phyloP scores from a whole-genome alignment of 2,797 vertebrate genomes.

The Amniataba percoides region DNA sequence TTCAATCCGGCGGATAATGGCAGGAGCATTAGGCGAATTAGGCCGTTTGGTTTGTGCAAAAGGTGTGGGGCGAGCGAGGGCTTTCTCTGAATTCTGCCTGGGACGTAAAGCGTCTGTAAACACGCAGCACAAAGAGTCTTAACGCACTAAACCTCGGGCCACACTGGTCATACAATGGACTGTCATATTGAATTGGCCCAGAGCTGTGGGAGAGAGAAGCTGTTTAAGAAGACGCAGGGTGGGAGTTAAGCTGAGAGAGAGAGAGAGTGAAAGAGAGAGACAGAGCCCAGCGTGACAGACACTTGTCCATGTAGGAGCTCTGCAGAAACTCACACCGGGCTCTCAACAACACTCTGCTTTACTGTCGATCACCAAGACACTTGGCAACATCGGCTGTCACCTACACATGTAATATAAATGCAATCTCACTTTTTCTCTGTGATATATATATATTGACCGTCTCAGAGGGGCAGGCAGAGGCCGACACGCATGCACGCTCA shows the following conservation, averaged over 20 bases:
- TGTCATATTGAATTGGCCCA: slow-evolving; percentile 77
- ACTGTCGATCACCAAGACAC: slow-evolving; percentile 78
- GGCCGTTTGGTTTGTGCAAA: slow-evolving; percentile 58
- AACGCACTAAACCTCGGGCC: slow-evolving; percentile 75
- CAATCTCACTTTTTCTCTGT: slow-evolving; percentile 73
- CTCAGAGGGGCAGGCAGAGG: slow-evolving; percentile 70
- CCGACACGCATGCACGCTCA: slow-evolving; percentile 58
- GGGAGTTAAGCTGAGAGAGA: slow-evolving; percentile 75
- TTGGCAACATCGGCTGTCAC: slow-evolving; percentile 78
- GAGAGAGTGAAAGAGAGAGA: slow-evolving; percentile 46
- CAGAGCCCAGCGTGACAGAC: slow-evolving; percentile 77
- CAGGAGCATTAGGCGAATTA: slow-evolving; percentile 65
- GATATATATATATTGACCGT: slow-evolving; percentile 73
- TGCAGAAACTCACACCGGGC: slow-evolving; percentile 71
- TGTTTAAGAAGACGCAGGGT: slow-evolving; percentile 74
- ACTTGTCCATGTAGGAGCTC: slow-evolving; percentile 80
- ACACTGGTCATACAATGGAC: slow-evolving; percentile 75
- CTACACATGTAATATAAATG: slow-evolving; percentile 79
- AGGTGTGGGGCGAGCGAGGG: slow-evolving; percentile 53
- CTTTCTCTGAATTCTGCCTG: slow-evolving; percentile 62
- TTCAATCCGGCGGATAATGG: slow-evolving; percentile 61
- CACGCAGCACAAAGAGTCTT: slow-evolving; percentile 74
- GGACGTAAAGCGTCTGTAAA: slow-evolving; percentile 79
- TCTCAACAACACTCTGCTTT: slow-evolving; percentile 79
- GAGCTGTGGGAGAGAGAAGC: slow-evolving; percentile 73